Evolutionary conservation across 2,888 invertebrate species (phyloP).

Genomic region (Ligdia adustata): DNA sequence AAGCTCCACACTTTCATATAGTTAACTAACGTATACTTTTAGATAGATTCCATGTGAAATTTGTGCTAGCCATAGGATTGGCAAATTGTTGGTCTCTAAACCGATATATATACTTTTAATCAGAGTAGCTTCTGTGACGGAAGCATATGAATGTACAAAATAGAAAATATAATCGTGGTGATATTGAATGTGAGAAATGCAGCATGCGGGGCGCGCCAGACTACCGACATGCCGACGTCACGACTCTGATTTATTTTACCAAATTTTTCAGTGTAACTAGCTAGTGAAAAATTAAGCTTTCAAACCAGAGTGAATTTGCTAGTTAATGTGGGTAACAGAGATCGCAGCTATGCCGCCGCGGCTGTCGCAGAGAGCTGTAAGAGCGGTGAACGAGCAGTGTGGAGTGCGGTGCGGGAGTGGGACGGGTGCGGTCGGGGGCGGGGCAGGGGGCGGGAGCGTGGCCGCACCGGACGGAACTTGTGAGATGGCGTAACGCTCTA

Average conservation of each 20-base stretch:
- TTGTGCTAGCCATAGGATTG: too few species aligned
- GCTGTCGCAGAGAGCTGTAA: conserved; percentile 35
- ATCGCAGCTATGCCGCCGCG: conserved; percentile 43
- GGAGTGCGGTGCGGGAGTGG: conserved; percentile 47
- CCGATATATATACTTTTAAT: background rate
- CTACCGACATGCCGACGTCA: conserved; percentile 20
- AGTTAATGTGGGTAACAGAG: conserved; percentile 22
- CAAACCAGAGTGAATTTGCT: conserved; percentile 35
- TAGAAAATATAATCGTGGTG: conserved; percentile 21
- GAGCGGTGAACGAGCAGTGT: conserved; percentile 42
- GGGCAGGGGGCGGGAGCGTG: conserved; percentile 44
- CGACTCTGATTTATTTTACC: conserved; percentile 23
- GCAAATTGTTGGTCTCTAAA: too few species aligned
- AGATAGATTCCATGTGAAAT: too few species aligned
- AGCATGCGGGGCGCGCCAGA: conserved; percentile 41
- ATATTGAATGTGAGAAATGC: conserved; percentile 20
- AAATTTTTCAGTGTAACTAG: conserved; percentile 9
- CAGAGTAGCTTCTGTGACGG: conserved; percentile 10
- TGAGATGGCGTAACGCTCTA: conserved; percentile 84
- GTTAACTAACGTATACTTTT: too few species aligned
- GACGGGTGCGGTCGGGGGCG: conserved; percentile 47
- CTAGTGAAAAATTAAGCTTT: conserved; percentile 21
- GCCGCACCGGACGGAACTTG: conserved; percentile 82
- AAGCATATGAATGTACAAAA: conserved; percentile 23
- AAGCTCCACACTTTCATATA: too few species aligned